Conservation (phyloP, 2,797 vertebrate species). For the Euphonia xanthogaster region DNA sequence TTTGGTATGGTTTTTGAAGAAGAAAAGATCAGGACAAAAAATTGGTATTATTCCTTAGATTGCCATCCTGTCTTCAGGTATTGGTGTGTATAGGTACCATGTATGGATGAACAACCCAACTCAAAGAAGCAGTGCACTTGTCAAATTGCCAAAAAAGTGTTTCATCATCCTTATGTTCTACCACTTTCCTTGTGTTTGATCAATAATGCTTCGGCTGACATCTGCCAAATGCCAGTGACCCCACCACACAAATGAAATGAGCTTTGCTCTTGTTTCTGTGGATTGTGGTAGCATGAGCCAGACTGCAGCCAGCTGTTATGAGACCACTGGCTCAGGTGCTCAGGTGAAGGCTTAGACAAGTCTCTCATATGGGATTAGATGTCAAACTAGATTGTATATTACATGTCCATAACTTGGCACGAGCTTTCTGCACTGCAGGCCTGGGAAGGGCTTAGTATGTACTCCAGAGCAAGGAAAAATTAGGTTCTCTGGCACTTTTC, state of each 20-base stretch:
- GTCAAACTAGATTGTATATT: neutral
- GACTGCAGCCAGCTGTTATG: neutral
- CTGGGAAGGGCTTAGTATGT: neutral
- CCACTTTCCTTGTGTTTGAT: neutral
- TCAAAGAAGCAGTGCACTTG: neutral
- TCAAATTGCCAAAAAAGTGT: neutral
- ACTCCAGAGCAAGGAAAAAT: neutral
- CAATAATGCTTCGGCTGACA: neutral
- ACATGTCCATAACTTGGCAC: neutral
- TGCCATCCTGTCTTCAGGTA: neutral
- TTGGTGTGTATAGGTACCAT: neutral
- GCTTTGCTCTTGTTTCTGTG: neutral
- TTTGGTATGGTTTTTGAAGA: neutral
- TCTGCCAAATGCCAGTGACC: neutral
- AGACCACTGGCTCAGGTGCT: neutral
- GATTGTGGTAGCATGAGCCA: neutral
- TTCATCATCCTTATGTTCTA: neutral
- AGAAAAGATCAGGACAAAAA: neutral
- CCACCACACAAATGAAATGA: neutral
- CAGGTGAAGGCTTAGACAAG: accelerated
- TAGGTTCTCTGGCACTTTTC: neutral
- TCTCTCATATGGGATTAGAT: neutral
- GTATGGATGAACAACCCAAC: neutral
- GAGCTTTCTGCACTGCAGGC: neutral
- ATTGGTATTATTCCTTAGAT: neutral